phyloP scores from a whole-genome alignment of 2,888 invertebrate genomes.

The Dysmachus trigonus region DNA sequence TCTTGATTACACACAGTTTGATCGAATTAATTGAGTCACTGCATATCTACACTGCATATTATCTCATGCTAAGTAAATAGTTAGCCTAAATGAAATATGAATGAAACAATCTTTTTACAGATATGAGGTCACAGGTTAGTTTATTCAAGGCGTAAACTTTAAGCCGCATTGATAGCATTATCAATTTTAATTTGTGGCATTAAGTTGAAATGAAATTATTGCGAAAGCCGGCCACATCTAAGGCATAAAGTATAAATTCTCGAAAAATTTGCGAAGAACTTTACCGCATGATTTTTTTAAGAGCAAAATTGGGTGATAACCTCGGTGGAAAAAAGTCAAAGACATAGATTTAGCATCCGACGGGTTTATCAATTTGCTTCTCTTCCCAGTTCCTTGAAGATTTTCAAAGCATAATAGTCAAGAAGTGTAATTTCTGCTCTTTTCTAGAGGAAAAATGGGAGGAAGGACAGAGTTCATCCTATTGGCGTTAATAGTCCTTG shows the following conservation, averaged over 20 bases:
- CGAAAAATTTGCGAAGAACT: background rate
- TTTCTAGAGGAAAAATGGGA: slow-evolving; percentile 4
- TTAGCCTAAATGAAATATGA: background rate
- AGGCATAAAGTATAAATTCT: background rate
- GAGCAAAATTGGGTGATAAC: slow-evolving; percentile 7
- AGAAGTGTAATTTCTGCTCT: background rate
- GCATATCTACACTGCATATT: background rate
- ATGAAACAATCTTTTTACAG: background rate
- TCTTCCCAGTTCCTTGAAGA: background rate
- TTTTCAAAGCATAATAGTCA: background rate
- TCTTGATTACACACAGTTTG: no score
- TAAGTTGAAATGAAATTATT: background rate
- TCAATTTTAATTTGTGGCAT: background rate
- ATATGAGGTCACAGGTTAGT: background rate
- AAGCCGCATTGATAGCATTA: background rate
- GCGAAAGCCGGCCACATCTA: background rate
- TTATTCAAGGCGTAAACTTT: background rate
- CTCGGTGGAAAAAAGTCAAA: slow-evolving; percentile 5
- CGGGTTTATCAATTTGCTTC: background rate
- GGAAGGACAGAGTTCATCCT: background rate
- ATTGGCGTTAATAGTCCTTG: background rate
- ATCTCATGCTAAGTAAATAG: background rate
- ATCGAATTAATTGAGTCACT: background rate
- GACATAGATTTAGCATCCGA: background rate
- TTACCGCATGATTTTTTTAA: background rate